phyloP scores from a whole-genome alignment of 2,888 invertebrate genomes.

The Drosophila anomalata region DNA sequence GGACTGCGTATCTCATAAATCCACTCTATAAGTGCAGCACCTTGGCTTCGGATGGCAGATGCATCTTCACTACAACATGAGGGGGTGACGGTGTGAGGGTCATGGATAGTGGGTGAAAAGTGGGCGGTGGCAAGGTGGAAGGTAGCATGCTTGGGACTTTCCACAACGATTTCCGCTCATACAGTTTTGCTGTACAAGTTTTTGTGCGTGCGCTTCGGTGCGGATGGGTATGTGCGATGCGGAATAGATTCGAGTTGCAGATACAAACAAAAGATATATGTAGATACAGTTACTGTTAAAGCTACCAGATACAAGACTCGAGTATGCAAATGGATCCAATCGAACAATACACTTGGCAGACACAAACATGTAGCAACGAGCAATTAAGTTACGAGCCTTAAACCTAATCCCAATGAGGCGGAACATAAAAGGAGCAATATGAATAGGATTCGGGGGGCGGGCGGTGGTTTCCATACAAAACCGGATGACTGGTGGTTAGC shows the following conservation, averaged over 20 bases:
- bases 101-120: conserved; percentile 11
- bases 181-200: conserved; percentile 46
- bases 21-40: conserved; percentile 28
- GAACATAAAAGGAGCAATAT: conserved; percentile 35
- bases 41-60: conserved; percentile 19
- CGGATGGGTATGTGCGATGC: conserved; percentile 38
- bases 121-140: conserved; percentile 13
- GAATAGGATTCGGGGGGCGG: conserved; percentile 18
- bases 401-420: conserved; percentile 49
- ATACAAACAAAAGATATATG: conserved; percentile 25
- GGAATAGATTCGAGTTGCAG: conserved; percentile 34
- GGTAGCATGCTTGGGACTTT: conserved; percentile 57
- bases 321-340: conserved; percentile 41
- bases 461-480: background rate
- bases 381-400: conserved; percentile 69
- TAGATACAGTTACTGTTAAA: conserved; percentile 29
- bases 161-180: conserved; percentile 66
- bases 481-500: conserved; percentile 37
- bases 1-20: conserved; percentile 41
- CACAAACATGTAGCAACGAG: conserved; percentile 59
- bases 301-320: conserved; percentile 31
- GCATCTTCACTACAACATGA: conserved; percentile 11
- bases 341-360: conserved; percentile 42
- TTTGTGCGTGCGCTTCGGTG: conserved; percentile 51
- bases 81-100: conserved; percentile 1